Evolutionary conservation across 2,113 vertebrate species (phyloP), one percentile per base, ranked within the genome.

Genomic region (Spea bombifrons): DNA sequence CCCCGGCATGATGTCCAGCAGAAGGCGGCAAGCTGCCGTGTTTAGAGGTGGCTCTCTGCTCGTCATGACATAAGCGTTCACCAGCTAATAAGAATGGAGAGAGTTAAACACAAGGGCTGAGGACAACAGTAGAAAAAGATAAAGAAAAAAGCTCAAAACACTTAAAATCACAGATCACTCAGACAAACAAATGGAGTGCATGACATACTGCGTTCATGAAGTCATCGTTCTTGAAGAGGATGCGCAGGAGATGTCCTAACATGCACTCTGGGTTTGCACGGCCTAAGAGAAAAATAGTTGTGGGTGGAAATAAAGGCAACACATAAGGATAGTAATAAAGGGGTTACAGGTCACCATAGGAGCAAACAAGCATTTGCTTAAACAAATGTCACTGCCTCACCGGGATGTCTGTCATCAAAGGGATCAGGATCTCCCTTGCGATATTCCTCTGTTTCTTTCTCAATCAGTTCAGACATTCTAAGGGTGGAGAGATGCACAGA

Each of bases 151-250:
- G 2, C 0, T 10, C 2, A 15, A 1, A 49, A 10, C 15, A 13
- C 7, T 12, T 13, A 59, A 64, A 12, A 12, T 13, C 59, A 5
- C 9, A 61, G 59, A 61, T 2, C 3, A 7, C 7, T n/a, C 13
- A 70, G 9, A 45, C 4, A 52, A 43, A n/a, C 50, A 7, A 10
- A 52, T 52, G 50, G 6, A 52, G 50, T 6, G 50, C 50, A 7
- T 52, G 9, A 90, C 94, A 87, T 93, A 99, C 97, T 79, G 96
- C 94, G 68, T 99, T 99, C 96, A 99, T 99, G 85, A 99, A 99
- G 86, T 99, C 97, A 83, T 99, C 97, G 46, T 98, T 98, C 92
- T 99, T 99, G 87, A 99, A 99, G 64, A 99, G 92, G 86, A 98
- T 99, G 88, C 98, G 96, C 84, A 99, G 92, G 43, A 99, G 88